A percentile compares a stretch with the other conserved stretches of the same genome.
Conservation (phyloP, 2,797 vertebrate species). For the Emys orbicularis region DNA sequence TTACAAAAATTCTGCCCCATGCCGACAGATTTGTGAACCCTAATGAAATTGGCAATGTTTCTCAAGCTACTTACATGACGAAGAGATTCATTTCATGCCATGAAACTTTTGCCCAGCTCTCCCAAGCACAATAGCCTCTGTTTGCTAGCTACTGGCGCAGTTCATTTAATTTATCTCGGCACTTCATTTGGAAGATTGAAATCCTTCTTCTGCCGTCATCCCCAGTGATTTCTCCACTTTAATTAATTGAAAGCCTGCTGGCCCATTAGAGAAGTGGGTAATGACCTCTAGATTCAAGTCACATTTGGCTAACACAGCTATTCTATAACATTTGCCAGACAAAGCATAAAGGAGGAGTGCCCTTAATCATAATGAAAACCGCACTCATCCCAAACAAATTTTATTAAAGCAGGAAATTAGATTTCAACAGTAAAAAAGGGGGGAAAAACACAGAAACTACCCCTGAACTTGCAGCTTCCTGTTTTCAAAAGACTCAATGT, state of each 20-base stretch:
- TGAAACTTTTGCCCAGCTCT: neutral
- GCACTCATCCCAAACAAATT: neutral
- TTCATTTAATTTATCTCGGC: conserved; percentile 12
- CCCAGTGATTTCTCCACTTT: neutral
- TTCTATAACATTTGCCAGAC: neutral
- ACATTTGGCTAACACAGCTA: conserved; percentile 1
- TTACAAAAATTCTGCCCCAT: neutral
- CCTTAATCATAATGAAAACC: neutral
- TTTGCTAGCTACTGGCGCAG: neutral
- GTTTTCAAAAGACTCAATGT: neutral
- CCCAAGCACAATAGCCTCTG: neutral
- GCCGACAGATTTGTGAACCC: neutral
- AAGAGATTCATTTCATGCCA: neutral
- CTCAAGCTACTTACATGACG: neutral
- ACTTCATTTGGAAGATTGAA: conserved; percentile 5
- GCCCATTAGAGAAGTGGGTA: neutral
- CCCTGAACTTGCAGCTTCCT: neutral
- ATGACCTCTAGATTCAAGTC: conserved; percentile 10
- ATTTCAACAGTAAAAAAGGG: neutral
- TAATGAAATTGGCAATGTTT: neutral
- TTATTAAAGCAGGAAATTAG: neutral
- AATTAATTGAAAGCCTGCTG: conserved; percentile 6
- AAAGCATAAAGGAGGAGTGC: neutral
- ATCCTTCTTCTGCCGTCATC: neutral
- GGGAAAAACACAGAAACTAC: neutral